Base-by-base conservation (phyloP, 2,797 vertebrate species). In the Alcedo atthis region DNA sequence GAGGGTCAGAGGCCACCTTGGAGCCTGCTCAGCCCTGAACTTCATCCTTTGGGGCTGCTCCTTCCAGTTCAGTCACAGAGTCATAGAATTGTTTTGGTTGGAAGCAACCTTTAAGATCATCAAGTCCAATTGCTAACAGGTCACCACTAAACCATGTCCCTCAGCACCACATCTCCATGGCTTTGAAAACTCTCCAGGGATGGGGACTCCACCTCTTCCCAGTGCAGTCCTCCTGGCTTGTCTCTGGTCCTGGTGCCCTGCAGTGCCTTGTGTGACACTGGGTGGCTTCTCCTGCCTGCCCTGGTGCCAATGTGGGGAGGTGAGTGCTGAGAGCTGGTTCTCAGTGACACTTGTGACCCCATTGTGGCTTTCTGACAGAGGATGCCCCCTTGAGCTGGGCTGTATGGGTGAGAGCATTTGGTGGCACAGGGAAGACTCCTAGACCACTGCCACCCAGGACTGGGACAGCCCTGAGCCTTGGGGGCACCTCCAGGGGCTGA, bases 281-380 rank as follows among this genome's bases (percentile, higher is more conserved):
- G 2, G 12, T 14, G 73, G 49, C 24, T 67, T 67, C 28, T 54
- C 51, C 49, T 35, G 25, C 21, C 51, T 35, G 32, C 22, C 61
- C 28, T 45, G 43, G 6, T 48, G 43, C 33, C 64, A 81, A 24
- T 8, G 1, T 5, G 30, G 28, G 64, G 8, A 73, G 5, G 25
- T 5, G 5, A 46, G 25, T 7, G 61, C 46, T 71, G 59, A 73
- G 37, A 85, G 33, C n/a, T 24, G 14, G 7, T 51, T 13, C 32
- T 49, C 28, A 8, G 4, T 37, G 33, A 18, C 30, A 53, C 26
- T 51, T 0, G 0, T 30, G 81, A 33, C 13, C 19, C 40, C 43
- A 51, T 17, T 12, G 10, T 64, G 73, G 59, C 37, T 77, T 3
- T 0, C 0, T n/a, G 57, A 24, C 33, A 40, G 20, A 40, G 51